Conservation (phyloP, 2,888 invertebrate species). For the Leucoma salicis region DNA sequence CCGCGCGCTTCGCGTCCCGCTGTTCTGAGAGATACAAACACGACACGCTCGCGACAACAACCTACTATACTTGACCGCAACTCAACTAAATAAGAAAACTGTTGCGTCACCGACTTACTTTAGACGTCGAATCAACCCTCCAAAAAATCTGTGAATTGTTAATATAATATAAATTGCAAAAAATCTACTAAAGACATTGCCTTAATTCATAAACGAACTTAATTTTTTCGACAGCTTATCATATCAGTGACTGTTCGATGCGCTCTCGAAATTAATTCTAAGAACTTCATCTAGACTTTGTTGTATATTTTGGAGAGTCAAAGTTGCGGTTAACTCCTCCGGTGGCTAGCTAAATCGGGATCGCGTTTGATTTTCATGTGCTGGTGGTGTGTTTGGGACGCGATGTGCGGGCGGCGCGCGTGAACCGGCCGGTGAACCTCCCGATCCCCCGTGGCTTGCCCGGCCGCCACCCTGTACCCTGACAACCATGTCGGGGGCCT, state of each 20-base stretch:
- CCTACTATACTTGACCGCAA: slow-evolving; percentile 43
- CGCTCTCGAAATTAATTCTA: slow-evolving; percentile 24
- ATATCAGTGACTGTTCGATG: slow-evolving; percentile 64
- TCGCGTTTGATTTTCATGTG: slow-evolving; percentile 81
- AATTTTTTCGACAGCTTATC: slow-evolving; percentile 43
- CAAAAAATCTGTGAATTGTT: slow-evolving; percentile 36
- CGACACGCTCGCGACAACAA: slow-evolving; percentile 68
- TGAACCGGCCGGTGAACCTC: slow-evolving; percentile 72
- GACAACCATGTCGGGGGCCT: slow-evolving; percentile 87
- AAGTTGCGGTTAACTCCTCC: slow-evolving; percentile 60
- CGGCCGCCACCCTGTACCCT: slow-evolving; percentile 91
- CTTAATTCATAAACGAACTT: slow-evolving; percentile 33
- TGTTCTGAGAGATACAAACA: slow-evolving; percentile 48
- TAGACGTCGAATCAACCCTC: slow-evolving; percentile 32
- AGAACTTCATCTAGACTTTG: slow-evolving; percentile 28
- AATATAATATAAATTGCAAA: slow-evolving; percentile 24
- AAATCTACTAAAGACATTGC: slow-evolving; percentile 31
- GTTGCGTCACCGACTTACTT: slow-evolving; percentile 47
- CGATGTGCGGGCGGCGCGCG: slow-evolving; percentile 80
- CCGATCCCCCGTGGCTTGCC: slow-evolving; percentile 89
- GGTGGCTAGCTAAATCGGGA: slow-evolving; percentile 77
- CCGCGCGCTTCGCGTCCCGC: slow-evolving; percentile 67
- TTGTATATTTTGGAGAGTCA: slow-evolving; percentile 45
- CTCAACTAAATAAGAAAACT: slow-evolving; percentile 55
- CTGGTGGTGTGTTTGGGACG: slow-evolving; percentile 71